Percentiles rank a stretch among this genome's conserved stretches.
Conservation (phyloP, 2,888 invertebrate genomes). For the Cryptus viduatorius region DNA sequence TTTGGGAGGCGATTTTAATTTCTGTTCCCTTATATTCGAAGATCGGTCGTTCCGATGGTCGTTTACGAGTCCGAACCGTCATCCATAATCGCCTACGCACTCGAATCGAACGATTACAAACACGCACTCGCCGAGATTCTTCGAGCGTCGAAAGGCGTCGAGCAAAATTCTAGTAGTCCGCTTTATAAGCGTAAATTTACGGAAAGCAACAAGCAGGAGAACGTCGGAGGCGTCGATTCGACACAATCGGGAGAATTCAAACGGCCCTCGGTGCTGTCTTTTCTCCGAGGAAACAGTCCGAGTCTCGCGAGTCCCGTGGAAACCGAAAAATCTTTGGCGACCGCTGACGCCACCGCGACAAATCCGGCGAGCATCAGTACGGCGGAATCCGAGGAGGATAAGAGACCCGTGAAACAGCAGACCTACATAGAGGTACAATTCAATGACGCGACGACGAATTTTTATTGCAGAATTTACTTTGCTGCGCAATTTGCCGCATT, state of each 20-base stretch:
- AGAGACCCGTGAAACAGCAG: slow-evolving; percentile 80
- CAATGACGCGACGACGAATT: slow-evolving; percentile 90
- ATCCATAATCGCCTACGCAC: slow-evolving; percentile 93
- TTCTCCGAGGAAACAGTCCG: slow-evolving; percentile 81
- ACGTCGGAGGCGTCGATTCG: slow-evolving; percentile 70
- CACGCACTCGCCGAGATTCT: slow-evolving; percentile 86
- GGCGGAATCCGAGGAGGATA: slow-evolving; percentile 80
- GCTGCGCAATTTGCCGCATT: slow-evolving; percentile 96
- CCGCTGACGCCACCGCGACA: slow-evolving; percentile 64
- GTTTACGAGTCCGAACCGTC: slow-evolving; percentile 93
- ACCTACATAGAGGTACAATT: slow-evolving; percentile 87
- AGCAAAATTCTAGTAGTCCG: slow-evolving; percentile 85
- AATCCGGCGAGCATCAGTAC: slow-evolving; percentile 16
- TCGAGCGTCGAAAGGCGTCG: slow-evolving; percentile 79
- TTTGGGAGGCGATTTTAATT: not conserved
- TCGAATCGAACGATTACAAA: slow-evolving; percentile 91
- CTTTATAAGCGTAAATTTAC: slow-evolving; percentile 85
- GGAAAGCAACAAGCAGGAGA: slow-evolving; percentile 84
- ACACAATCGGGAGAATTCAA: slow-evolving; percentile 80
- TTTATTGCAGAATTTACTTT: slow-evolving; percentile 96
- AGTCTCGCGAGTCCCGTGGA: slow-evolving; percentile 81
- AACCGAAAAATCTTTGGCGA: slow-evolving; percentile 73
- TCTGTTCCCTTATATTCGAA: slow-evolving; percentile 56
- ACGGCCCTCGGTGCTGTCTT: slow-evolving; percentile 82
- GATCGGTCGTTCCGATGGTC: slow-evolving; percentile 87